Conservation (phyloP, 2,888 invertebrate species). For the Machimus rusticus region DNA sequence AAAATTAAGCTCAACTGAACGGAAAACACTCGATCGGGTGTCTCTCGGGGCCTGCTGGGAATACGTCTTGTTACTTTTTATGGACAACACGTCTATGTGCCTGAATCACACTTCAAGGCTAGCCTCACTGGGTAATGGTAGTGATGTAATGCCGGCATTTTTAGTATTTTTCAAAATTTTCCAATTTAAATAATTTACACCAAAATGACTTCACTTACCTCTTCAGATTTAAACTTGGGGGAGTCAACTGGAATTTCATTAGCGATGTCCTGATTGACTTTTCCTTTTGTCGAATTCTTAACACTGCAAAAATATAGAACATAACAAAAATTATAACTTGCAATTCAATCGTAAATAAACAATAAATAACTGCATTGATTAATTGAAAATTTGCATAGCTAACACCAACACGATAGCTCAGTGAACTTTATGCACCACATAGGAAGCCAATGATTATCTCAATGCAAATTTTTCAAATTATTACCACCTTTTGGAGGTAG, state of each 20-base stretch:
- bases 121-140: slow-evolving; percentile 32
- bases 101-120: slow-evolving; percentile 36
- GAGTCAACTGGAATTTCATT: not conserved
- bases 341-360: not conserved
- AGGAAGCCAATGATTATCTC: not conserved
- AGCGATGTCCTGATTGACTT: not conserved
- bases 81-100: slow-evolving; percentile 27
- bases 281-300: slow-evolving; percentile 11
- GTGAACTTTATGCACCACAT: not conserved
- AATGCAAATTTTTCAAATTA: not conserved
- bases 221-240: not conserved
- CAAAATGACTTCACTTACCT: slow-evolving; percentile 24
- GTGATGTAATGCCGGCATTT: slow-evolving; percentile 29
- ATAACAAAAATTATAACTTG: not conserved
- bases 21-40: slow-evolving; percentile 16
- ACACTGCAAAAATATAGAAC: slow-evolving; percentile 23
- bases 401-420: not conserved
- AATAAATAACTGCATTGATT: not conserved
- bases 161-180: not conserved
- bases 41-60: not conserved
- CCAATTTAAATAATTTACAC: not conserved
- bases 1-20: slow-evolving; percentile 35
- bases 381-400: not conserved
- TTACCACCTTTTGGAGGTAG: not conserved
- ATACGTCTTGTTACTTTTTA: slow-evolving; percentile 35